A percentile compares a stretch with the other conserved stretches of the same genome.
phyloP scores from a whole-genome alignment of 2,113 vertebrate species.

The Elanus axillaris region DNA sequence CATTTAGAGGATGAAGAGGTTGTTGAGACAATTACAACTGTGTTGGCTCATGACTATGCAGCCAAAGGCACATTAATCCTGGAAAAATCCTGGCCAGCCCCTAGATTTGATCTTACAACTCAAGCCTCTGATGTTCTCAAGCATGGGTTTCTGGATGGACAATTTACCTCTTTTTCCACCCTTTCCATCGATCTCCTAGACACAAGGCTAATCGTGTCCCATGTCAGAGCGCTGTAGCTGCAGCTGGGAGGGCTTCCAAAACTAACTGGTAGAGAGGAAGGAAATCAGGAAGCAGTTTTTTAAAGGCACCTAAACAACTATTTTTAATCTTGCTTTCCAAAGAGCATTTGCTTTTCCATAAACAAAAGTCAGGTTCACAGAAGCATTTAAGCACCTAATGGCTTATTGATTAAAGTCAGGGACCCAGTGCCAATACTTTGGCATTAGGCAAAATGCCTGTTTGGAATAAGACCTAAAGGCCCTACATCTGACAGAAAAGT shows the following conservation, averaged over 20 bases:
- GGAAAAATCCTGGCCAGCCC: neutral
- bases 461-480: neutral
- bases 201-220: neutral
- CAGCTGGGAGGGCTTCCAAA: neutral
- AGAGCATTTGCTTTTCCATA: neutral
- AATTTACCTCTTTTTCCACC: neutral
- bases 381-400: neutral
- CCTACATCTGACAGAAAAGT: neutral
- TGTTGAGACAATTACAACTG: too few species aligned
- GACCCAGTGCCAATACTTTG: neutral
- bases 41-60: neutral
- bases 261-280: neutral
- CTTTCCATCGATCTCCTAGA: neutral
- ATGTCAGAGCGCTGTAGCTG: accelerated
- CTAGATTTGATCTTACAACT: neutral
- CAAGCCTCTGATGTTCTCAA: neutral
- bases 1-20: neutral
- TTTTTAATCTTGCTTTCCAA: neutral
- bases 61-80: neutral
- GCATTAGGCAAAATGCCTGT: neutral
- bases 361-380: neutral
- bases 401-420: neutral
- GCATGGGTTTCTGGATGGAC: neutral
- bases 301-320: neutral
- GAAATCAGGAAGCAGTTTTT: neutral